phyloP scores from a whole-genome alignment of 35 echinoderm and acorn worm species.

The Lytechinus variegatus region DNA sequence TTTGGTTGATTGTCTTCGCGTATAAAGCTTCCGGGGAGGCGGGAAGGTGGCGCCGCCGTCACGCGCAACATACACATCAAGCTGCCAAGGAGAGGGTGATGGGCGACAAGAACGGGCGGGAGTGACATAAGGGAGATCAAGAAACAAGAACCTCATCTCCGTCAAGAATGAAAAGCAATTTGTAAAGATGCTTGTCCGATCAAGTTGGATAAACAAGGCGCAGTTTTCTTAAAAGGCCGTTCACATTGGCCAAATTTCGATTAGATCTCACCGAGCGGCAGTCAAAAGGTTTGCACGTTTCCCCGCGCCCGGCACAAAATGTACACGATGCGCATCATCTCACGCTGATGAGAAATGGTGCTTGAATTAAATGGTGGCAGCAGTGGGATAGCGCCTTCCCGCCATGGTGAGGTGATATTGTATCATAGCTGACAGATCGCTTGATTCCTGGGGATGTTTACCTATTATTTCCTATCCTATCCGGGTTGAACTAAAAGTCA shows the following conservation, averaged over 20 bases:
- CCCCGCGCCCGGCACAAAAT: neutral
- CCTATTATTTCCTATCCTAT: conserved; percentile 30
- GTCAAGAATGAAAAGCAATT: conserved; percentile 49
- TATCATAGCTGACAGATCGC: conserved; percentile 44
- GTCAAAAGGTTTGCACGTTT: neutral
- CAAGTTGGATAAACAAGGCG: conserved; percentile 27
- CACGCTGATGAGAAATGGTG: neutral
- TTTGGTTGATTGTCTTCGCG: conserved; percentile 33
- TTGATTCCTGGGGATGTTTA: conserved; percentile 25
- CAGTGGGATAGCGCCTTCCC: neutral
- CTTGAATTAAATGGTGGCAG: neutral
- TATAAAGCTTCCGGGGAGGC: conserved; percentile 7
- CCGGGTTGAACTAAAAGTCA: neutral
- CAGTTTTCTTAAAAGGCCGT: conserved; percentile 33
- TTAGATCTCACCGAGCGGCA: neutral
- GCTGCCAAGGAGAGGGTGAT: neutral
- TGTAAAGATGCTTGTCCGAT: conserved; percentile 42
- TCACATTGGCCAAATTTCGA: neutral
- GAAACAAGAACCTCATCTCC: conserved; percentile 8
- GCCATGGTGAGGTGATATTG: conserved; percentile 29
- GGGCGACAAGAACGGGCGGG: neutral
- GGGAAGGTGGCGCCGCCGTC: conserved; percentile 35
- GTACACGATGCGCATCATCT: neutral
- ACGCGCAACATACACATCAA: conserved; percentile 21
- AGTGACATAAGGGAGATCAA: neutral